Percentiles rank a stretch among this genome's conserved stretches.
Conservation (phyloP, 2,888 invertebrate genomes). For the Cremastinae sp. region DNA sequence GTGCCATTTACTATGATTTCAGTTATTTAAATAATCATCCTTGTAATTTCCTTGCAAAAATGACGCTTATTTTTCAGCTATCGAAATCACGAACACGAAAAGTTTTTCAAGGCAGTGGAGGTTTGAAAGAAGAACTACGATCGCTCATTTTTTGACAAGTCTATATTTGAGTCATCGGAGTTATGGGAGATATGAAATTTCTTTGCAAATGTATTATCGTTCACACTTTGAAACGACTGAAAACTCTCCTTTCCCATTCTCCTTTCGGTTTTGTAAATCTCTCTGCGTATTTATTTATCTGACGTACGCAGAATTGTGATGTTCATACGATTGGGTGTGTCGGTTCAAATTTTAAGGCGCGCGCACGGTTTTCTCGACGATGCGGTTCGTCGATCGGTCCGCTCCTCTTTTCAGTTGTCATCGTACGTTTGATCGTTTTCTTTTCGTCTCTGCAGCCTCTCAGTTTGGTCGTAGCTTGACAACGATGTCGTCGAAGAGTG, state of each 20-base stretch:
- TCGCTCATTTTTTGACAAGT: conserved; percentile 7
- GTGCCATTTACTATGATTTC: conserved; percentile 75
- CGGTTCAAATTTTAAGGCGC: not conserved
- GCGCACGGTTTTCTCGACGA: not conserved
- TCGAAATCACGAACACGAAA: not conserved
- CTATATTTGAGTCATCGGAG: conserved; percentile 20
- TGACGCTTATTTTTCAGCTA: not conserved
- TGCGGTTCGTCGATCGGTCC: not conserved
- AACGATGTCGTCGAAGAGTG: conserved; percentile 74
- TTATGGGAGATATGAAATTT: conserved; percentile 17
- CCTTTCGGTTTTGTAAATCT: too few relatives aligned
- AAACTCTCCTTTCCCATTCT: too few relatives aligned
- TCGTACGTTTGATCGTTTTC: not conserved
- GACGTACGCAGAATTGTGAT: too few relatives aligned
- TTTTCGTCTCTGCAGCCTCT: not conserved
- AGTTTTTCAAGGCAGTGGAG: not conserved
- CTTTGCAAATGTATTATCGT: not conserved
- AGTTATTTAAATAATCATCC: conserved; percentile 70
- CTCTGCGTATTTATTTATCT: too few relatives aligned
- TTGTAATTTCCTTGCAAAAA: conserved; percentile 29
- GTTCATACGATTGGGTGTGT: too few relatives aligned
- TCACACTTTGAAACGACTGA: not conserved
- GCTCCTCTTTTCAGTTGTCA: conserved; percentile 13
- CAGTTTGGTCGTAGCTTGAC: conserved; percentile 61
- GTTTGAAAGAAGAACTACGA: not conserved